Evolutionary conservation across 2,113 vertebrate species (phyloP).

Genomic region (Aythya baeri): DNA sequence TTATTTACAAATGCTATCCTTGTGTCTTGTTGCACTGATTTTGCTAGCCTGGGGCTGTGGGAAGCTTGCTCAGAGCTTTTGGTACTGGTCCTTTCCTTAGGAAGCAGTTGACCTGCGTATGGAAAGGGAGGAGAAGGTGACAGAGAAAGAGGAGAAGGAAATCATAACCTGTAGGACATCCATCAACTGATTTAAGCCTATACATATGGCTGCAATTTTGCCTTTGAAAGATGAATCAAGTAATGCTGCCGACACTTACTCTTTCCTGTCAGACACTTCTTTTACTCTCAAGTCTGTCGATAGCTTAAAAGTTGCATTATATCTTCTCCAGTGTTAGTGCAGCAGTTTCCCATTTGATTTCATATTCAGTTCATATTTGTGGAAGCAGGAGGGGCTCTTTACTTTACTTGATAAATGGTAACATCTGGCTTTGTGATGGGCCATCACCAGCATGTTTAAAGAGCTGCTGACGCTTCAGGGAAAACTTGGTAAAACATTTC

Average conservation of each 20-base stretch:
- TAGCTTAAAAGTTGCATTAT: conserved; percentile 54
- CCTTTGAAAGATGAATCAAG: conserved; percentile 37
- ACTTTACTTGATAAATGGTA: conserved; percentile 67
- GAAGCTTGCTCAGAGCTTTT: background rate
- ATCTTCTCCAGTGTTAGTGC: conserved; percentile 18
- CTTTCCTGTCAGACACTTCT: conserved; percentile 29
- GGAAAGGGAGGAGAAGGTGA: background rate
- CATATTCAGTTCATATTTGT: conserved; percentile 66
- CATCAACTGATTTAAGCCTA: conserved; percentile 27
- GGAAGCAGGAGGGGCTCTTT: conserved; percentile 67
- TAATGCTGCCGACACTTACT: background rate
- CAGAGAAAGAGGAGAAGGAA: background rate
- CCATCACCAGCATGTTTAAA: conserved; percentile 67
- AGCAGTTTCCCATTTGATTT: conserved; percentile 61
- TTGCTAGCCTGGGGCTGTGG: background rate
- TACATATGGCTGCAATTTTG: background rate
- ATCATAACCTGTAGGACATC: background rate
- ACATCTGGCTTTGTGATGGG: conserved; percentile 72
- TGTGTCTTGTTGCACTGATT: background rate
- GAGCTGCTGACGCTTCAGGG: conserved; percentile 58
- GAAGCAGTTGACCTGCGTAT: background rate
- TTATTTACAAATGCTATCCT: background rate
- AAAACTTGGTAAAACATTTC: conserved; percentile 63
- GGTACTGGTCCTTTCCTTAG: background rate
- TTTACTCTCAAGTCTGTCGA: background rate